These are phyloP conservation scores for Thinocorus orbignyianus DNA, from an alignment of 2,113 vertebrate genomes.

Conservation along the genomic window DNA sequence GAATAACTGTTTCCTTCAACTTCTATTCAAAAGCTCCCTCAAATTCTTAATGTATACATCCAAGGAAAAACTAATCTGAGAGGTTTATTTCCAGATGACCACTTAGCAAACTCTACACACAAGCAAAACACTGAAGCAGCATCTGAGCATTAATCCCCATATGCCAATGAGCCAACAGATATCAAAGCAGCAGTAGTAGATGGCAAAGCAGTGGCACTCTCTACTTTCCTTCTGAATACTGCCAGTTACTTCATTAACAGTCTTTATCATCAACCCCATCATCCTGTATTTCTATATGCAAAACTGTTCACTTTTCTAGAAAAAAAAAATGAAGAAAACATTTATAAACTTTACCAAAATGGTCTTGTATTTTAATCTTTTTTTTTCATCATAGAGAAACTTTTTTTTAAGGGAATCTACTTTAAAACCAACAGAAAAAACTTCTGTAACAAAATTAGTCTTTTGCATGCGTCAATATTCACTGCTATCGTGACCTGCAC, in stretches of 20 bases:
- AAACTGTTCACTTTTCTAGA: neutral
- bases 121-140: neutral
- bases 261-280: neutral
- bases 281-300: neutral
- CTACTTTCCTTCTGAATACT: neutral
- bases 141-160: neutral
- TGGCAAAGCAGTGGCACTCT: neutral
- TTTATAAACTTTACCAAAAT: neutral
- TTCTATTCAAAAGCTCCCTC: neutral
- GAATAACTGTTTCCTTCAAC: neutral
- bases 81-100: neutral
- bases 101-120: neutral
- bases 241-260: neutral
- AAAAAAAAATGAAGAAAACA: neutral
- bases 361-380: neutral
- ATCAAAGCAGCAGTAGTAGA: neutral
- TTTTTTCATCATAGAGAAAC: neutral
- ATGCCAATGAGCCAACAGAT: neutral
- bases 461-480: neutral
- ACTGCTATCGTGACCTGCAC: neutral
- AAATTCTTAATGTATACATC: neutral
- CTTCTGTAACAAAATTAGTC: neutral
- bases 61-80: neutral
- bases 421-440: neutral
- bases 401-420: neutral